phyloP scores from a whole-genome alignment of 1,140 invertebrate species.

The Drosophila nigrodunni region DNA sequence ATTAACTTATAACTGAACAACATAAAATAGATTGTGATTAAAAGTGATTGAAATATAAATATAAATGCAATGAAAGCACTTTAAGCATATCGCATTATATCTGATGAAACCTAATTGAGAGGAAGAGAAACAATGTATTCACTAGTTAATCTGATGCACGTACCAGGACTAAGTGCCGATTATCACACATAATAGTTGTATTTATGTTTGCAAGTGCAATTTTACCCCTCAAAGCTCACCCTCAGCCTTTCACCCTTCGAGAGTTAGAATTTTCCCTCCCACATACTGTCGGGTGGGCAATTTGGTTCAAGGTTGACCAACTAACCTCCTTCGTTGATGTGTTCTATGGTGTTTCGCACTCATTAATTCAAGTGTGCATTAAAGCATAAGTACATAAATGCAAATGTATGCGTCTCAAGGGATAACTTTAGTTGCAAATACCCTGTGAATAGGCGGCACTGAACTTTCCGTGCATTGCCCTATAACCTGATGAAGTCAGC shows the following conservation, averaged over 20 bases:
- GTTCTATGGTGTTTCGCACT: not conserved
- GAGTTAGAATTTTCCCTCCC: not conserved
- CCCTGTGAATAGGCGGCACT: not conserved
- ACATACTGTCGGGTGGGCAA: not conserved
- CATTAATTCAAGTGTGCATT: slow-evolving; percentile 6
- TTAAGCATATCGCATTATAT: not conserved
- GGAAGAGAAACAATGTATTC: not conserved
- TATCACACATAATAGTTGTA: slow-evolving; percentile 13
- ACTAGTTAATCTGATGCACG: slow-evolving; percentile 11
- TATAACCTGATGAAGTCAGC: slow-evolving; percentile 10
- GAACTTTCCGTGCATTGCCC: slow-evolving; percentile 18
- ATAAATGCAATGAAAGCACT: not conserved
- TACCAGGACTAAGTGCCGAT: slow-evolving; percentile 14
- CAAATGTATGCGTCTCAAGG: not conserved
- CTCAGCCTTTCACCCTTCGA: not conserved
- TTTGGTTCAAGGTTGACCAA: slow-evolving; percentile 8
- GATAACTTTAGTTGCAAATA: not conserved
- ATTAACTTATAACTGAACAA: too few relatives aligned
- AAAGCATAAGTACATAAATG: not conserved
- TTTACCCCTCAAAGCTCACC: not conserved
- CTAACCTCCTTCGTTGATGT: slow-evolving; percentile 1
- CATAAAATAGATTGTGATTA: too few relatives aligned
- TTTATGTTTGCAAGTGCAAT: not conserved
- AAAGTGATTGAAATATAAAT: too few relatives aligned
- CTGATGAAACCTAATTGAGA: not conserved